Percentiles rank a stretch among this genome's conserved stretches.
Conservation (phyloP, 2,113 vertebrate species). For the Megalops atlanticus region DNA sequence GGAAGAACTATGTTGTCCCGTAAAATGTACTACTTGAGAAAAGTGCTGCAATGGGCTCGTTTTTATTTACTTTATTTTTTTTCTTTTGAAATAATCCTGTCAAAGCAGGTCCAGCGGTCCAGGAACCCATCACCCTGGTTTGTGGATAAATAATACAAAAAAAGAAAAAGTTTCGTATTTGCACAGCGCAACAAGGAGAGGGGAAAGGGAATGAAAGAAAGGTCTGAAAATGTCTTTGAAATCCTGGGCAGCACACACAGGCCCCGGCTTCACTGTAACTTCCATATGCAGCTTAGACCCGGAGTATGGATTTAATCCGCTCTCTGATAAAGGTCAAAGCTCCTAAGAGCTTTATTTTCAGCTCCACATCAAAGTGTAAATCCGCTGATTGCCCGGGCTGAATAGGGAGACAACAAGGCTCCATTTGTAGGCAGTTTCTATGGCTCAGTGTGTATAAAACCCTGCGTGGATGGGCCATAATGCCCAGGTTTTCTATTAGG, state of each 20-base stretch:
- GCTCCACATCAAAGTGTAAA: constrained; percentile 77
- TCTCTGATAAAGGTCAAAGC: constrained; percentile 75
- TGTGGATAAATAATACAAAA: constrained; percentile 35
- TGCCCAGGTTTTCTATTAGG: constrained; percentile 68
- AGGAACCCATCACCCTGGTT: constrained; percentile 30
- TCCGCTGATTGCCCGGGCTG: constrained; percentile 74
- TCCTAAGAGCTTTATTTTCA: constrained; percentile 76
- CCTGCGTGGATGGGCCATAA: constrained; percentile 67
- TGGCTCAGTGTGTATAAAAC: constrained; percentile 69
- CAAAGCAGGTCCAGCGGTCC: constrained; percentile 7
- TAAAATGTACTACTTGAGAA: no score
- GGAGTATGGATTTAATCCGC: constrained; percentile 74
- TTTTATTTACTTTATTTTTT: background rate
- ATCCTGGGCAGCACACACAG: constrained; percentile 43
- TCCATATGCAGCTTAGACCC: constrained; percentile 64
- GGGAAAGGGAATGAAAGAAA: constrained; percentile 36
- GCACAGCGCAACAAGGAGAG: constrained; percentile 42
- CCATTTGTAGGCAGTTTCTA: constrained; percentile 73
- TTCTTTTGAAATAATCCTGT: constrained; percentile 25
- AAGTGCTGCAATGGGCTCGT: no score
- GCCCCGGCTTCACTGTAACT: constrained; percentile 65
- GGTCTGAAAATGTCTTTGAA: constrained; percentile 52
- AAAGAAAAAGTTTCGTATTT: constrained; percentile 42
- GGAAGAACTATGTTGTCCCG: no score
- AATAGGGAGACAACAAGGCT: constrained; percentile 73